Evolutionary conservation across 1,140 invertebrate genomes (phyloP).

Genomic region (Drosophila melanica): DNA sequence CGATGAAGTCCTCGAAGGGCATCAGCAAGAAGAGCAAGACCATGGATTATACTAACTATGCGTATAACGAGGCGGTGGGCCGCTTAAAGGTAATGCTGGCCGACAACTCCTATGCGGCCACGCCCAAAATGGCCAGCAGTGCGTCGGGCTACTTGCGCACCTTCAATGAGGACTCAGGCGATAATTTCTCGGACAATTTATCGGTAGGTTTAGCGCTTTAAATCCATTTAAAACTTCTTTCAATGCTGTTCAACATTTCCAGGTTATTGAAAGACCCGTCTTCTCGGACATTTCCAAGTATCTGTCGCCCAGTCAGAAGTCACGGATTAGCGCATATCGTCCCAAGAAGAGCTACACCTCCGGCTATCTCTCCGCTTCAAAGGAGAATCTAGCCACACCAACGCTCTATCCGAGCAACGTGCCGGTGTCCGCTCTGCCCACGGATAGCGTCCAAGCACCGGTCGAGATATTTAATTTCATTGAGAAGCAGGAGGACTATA

Average conservation of each 20-base stretch:
- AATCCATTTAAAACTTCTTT: too few species aligned
- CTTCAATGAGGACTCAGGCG: slow-evolving; percentile 85
- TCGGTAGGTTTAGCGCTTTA: slow-evolving; percentile 51
- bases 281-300: slow-evolving; percentile 84
- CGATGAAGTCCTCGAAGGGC: slow-evolving; percentile 78
- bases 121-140: slow-evolving; percentile 74
- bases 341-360: slow-evolving; percentile 58
- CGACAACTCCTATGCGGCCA: slow-evolving; percentile 87
- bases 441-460: slow-evolving; percentile 71
- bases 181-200: slow-evolving; percentile 84
- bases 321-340: slow-evolving; percentile 65
- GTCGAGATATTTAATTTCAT: slow-evolving; percentile 89
- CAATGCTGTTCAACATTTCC: background rate
- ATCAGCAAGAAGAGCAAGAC: slow-evolving; percentile 85
- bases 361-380: slow-evolving; percentile 65
- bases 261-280: slow-evolving; percentile 80
- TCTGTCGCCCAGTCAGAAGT: slow-evolving; percentile 78
- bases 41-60: slow-evolving; percentile 91
- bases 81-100: slow-evolving; percentile 90
- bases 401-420: slow-evolving; percentile 39
- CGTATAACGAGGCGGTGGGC: slow-evolving; percentile 92
- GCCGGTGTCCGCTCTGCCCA: slow-evolving; percentile 27
- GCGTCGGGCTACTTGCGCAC: slow-evolving; percentile 75
- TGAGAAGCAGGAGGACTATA: slow-evolving; percentile 92
- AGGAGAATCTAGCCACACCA: slow-evolving; percentile 64